These are phyloP conservation scores for Synanthedon andrenaeformis DNA, from an alignment of 2,888 invertebrate species.

Conservation along the genomic window DNA sequence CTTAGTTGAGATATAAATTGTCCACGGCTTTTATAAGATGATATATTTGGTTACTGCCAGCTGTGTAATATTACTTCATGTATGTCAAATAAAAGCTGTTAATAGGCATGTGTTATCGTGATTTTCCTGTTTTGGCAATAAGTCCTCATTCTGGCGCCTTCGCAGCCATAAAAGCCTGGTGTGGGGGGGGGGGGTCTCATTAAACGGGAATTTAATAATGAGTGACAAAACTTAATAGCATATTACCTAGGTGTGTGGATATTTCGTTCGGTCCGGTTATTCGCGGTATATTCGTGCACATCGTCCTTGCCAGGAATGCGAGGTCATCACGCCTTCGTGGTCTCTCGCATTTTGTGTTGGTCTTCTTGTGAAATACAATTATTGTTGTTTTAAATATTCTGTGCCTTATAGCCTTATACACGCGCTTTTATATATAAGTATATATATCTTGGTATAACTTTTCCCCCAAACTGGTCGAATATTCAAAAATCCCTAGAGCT, in stretches of 20 bases:
- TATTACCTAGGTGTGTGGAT: neutral
- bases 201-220: constrained; percentile 17
- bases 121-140: neutral
- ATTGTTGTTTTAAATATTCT: constrained; percentile 29
- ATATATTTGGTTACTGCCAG: no score
- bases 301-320: constrained; percentile 70
- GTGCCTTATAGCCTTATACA: neutral
- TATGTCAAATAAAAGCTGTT: no score
- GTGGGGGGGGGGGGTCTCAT: no score
- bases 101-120: neutral
- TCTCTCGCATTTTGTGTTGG: constrained; percentile 44
- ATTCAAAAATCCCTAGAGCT: no score
- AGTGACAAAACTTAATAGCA: constrained; percentile 11
- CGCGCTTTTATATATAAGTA: neutral
- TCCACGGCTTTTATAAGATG: no score
- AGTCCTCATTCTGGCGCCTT: constrained; percentile 6
- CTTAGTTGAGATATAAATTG: no score
- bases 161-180: constrained; percentile 10
- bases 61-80: no score
- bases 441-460: no score
- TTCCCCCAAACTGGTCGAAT: no score
- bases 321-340: constrained; percentile 58
- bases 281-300: constrained; percentile 20
- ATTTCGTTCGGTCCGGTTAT: neutral
- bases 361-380: constrained; percentile 53